Conservation (phyloP, 2,797 vertebrate species). For the Takifugu rubripes region DNA sequence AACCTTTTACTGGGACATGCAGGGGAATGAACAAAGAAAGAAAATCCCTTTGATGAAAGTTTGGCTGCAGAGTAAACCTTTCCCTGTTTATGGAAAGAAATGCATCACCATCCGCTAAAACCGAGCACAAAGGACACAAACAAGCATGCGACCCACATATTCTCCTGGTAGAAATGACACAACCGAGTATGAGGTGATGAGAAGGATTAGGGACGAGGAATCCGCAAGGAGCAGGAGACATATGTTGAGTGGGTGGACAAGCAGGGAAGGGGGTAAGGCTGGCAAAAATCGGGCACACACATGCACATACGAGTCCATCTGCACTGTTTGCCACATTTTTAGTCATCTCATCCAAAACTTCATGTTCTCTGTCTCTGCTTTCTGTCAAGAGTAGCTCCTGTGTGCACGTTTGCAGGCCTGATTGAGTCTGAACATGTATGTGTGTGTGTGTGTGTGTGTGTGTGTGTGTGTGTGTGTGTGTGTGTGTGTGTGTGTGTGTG, state of each 20-base stretch:
- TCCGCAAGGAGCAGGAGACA: constrained; percentile 48
- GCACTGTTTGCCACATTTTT: constrained; percentile 40
- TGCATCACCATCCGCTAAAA: constrained; percentile 56
- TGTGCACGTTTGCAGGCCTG: constrained; percentile 20
- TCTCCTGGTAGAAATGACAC: constrained; percentile 32
- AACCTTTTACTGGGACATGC: constrained; percentile 40
- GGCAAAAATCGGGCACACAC: constrained; percentile 45
- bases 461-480: constrained; percentile 29
- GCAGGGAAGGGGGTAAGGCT: constrained; percentile 66
- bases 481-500: constrained; percentile 13
- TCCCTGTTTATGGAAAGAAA: constrained; percentile 57
- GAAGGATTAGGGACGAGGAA: constrained; percentile 32
- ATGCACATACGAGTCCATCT: constrained; percentile 48
- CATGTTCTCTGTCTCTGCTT: no score
- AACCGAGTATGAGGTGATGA: constrained; percentile 34
- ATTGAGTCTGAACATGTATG: constrained; percentile 18
- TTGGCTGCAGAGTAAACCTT: constrained; percentile 56
- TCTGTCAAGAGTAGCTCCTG: not conserved
- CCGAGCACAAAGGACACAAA: constrained; percentile 42
- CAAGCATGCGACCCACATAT: constrained; percentile 25
- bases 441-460: constrained; percentile 14
- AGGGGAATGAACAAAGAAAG: constrained; percentile 59
- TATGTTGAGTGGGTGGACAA: constrained; percentile 78
- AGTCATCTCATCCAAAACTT: constrained; percentile 27
- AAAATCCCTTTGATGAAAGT: constrained; percentile 67